Percentiles rank a stretch among this genome's conserved stretches.
These are phyloP conservation scores for Lytechinus variegatus DNA, from an alignment of 35 echinoderm and acorn worm species.

Conservation along the genomic window DNA sequence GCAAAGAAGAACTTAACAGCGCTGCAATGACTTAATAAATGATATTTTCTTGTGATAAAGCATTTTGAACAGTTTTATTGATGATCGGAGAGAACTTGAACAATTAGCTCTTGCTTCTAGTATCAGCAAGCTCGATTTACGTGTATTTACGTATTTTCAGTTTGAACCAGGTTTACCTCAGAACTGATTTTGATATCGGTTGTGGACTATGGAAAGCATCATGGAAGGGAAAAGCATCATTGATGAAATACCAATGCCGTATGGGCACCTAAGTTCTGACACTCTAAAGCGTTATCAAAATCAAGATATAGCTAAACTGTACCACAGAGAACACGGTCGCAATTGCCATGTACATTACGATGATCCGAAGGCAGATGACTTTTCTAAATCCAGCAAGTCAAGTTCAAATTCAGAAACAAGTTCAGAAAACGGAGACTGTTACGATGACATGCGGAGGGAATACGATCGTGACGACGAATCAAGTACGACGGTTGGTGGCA, in stretches of 20 bases:
- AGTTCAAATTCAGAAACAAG: not conserved
- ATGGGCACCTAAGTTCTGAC: not conserved
- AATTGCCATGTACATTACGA: not conserved
- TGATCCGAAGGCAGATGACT: not conserved
- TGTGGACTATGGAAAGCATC: not conserved
- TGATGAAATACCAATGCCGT: not conserved
- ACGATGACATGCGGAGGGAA: not conserved
- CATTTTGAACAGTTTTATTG: too few relatives aligned
- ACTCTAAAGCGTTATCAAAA: not conserved
- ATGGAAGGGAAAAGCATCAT: not conserved
- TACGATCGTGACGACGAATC: not conserved
- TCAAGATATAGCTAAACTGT: not conserved
- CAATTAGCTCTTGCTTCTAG: too few relatives aligned
- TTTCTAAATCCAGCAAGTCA: not conserved
- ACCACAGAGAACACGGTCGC: not conserved
- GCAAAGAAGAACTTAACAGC: too few relatives aligned
- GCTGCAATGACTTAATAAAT: too few relatives aligned
- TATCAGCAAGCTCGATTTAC: not conserved
- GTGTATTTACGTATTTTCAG: not conserved
- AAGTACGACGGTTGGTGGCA: not conserved
- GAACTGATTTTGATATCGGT: not conserved
- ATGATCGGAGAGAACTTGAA: too few relatives aligned
- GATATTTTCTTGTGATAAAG: too few relatives aligned
- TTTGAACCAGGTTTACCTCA: not conserved
- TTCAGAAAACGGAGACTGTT: not conserved